These are phyloP conservation scores for Syngnathus acus DNA, from an alignment of 2,797 vertebrate species.

Conservation along the genomic window DNA sequence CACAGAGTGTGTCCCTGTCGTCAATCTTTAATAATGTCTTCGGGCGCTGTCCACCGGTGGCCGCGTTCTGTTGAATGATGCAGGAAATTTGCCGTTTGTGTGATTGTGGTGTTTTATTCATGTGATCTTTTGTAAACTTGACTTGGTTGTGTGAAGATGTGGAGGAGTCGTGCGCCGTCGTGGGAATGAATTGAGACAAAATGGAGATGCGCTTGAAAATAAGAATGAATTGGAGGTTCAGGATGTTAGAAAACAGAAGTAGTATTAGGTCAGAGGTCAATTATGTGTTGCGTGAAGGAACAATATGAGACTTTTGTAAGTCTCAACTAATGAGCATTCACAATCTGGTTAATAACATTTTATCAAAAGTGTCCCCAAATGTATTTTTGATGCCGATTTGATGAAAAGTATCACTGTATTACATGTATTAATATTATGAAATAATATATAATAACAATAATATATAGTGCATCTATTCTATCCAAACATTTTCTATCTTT, in stretches of 20 bases:
- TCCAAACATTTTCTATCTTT: not conserved
- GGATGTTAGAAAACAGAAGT: not conserved
- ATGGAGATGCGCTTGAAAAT: no score
- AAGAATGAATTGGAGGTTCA: not conserved
- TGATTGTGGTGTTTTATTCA: not conserved
- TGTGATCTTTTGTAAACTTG: not conserved
- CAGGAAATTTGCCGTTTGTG: not conserved
- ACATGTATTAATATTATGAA: no score
- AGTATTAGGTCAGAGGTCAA: not conserved
- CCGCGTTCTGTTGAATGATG: constrained; percentile 42
- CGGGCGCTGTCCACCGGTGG: constrained; percentile 34
- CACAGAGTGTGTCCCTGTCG: constrained; percentile 9
- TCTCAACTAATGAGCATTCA: no score
- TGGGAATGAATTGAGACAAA: not conserved
- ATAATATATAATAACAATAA: no score
- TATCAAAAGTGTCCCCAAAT: no score
- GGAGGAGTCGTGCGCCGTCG: not conserved
- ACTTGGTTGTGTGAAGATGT: not conserved
- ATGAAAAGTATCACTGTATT: no score
- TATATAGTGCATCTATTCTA: no score
- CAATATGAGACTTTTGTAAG: no score
- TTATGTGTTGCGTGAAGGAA: no score
- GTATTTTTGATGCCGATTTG: no score
- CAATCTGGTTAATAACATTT: no score
- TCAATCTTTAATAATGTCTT: constrained; percentile 59